Conservation (phyloP, 2,888 invertebrate genomes). For the Pandemis heparana region DNA sequence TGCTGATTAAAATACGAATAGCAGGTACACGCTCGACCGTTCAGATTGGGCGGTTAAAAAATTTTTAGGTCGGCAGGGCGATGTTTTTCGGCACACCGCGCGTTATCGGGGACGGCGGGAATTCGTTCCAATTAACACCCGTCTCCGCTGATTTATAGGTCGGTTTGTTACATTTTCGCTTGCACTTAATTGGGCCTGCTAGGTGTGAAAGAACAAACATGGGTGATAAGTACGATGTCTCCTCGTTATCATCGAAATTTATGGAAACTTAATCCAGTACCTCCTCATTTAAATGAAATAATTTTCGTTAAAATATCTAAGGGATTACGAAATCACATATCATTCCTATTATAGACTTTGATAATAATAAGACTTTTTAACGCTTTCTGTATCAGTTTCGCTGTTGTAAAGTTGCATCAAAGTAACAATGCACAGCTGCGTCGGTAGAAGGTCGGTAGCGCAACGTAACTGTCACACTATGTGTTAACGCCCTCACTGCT, state of each 20-base stretch:
- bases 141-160: conserved; percentile 72
- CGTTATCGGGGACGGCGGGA: conserved; percentile 68
- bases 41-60: conserved; percentile 31
- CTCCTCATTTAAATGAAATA: neutral
- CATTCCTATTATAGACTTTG: neutral
- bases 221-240: conserved; percentile 32
- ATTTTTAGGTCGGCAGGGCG: conserved; percentile 26
- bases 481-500: conserved; percentile 62
- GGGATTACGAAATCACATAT: neutral
- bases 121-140: conserved; percentile 84
- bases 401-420: neutral
- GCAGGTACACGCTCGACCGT: conserved; percentile 31
- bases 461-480: conserved; percentile 46
- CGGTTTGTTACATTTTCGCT: conserved; percentile 68
- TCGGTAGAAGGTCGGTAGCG: neutral
- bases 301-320: neutral
- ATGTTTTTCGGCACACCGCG: conserved; percentile 45
- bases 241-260: neutral
- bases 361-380: neutral
- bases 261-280: neutral
- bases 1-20: conserved; percentile 27
- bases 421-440: conserved; percentile 9
- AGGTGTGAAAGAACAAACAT: conserved; percentile 69
- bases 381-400: neutral
- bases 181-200: conserved; percentile 68